Percentiles rank a stretch among this genome's conserved stretches.
Evolutionary conservation across 2,797 vertebrate species (phyloP).

Genomic region (Champsocephalus esox): DNA sequence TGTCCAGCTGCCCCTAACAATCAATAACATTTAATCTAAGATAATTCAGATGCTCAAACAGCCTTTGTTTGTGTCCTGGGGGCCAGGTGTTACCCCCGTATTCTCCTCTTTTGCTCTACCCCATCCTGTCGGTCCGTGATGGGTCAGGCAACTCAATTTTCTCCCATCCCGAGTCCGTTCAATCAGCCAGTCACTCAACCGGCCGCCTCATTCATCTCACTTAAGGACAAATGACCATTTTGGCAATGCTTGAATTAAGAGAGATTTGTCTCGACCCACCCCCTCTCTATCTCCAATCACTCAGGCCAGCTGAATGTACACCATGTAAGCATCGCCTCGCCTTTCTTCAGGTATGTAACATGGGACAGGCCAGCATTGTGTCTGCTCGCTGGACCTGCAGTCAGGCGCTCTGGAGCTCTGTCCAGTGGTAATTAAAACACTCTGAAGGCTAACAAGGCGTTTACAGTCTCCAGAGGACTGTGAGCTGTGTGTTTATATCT

Average conservation of each 20-base stretch:
- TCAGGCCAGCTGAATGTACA: conserved; percentile 64
- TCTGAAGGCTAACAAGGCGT: conserved; percentile 19
- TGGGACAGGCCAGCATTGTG: conserved; percentile 55
- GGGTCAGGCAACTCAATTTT: conserved; percentile 82
- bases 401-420: conserved; percentile 23
- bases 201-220: conserved; percentile 85
- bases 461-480: conserved; percentile 27
- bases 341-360: conserved; percentile 55
- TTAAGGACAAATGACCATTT: conserved; percentile 82
- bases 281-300: conserved; percentile 38
- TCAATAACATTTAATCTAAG: conserved; percentile 8
- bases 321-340: conserved; percentile 26
- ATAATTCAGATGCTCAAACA: conserved; percentile 3
- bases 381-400: conserved; percentile 40
- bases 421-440: conserved; percentile 43
- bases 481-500: conserved; percentile 57
- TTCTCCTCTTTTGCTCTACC: conserved; percentile 36
- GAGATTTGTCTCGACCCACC: conserved; percentile 71
- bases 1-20: background rate
- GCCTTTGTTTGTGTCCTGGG: conserved; percentile 53
- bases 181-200: conserved; percentile 82
- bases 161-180: conserved; percentile 70
- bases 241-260: conserved; percentile 83
- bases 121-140: conserved; percentile 55
- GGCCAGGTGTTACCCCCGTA: conserved; percentile 51